phyloP scores from a whole-genome alignment of 2,888 invertebrate species.

The Amblyjoppa fuscipennis region DNA sequence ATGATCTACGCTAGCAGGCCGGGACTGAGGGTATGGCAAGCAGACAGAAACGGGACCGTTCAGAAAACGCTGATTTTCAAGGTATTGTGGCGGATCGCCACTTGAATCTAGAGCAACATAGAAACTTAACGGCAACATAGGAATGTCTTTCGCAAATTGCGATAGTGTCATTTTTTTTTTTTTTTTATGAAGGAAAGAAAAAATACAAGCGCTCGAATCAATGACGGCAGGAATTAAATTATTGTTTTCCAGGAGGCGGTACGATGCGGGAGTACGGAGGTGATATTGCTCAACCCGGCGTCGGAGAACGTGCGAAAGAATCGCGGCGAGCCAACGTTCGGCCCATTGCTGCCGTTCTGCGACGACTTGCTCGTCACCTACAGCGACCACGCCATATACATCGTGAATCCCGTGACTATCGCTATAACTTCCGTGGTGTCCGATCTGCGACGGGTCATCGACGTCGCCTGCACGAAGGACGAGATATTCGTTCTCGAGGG shows the following conservation, averaged over 20 bases:
- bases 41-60: conserved; percentile 92
- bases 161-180: background rate
- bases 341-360: conserved; percentile 88
- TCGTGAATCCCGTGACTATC: conserved; percentile 90
- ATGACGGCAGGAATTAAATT: background rate
- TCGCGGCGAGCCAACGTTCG: conserved; percentile 88
- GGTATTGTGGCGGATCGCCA: conserved; percentile 83
- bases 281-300: conserved; percentile 91
- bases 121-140: no score
- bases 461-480: conserved; percentile 88
- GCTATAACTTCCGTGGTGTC: conserved; percentile 81
- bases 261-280: conserved; percentile 86
- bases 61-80: conserved; percentile 94
- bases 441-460: conserved; percentile 80
- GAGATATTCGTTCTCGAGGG: conserved; percentile 95
- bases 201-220: background rate
- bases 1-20: conserved; percentile 92
- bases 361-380: conserved; percentile 92
- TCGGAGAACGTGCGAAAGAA: conserved; percentile 84
- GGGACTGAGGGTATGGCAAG: conserved; percentile 94
- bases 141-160: background rate
- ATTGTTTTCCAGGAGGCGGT: conserved; percentile 78
- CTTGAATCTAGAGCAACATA: no score
- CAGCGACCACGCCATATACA: conserved; percentile 89
- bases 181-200: background rate